Evolutionary conservation across 2,113 vertebrate genomes (phyloP).

Genomic region (Apodemus speciosus): DNA sequence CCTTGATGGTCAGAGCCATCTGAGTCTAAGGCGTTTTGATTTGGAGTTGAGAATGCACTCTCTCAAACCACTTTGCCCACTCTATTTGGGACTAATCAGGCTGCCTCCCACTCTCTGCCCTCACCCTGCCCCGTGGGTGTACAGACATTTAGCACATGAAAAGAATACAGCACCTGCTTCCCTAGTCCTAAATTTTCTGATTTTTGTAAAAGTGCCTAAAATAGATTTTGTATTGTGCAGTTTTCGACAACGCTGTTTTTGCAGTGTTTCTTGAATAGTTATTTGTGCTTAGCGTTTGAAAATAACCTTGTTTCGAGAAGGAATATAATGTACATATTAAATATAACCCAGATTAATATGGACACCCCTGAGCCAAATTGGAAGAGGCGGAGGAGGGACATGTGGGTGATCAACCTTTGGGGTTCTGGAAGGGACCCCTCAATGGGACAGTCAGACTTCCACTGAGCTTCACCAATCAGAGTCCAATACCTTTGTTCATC

Average conservation of each 20-base stretch:
- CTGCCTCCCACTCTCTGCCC: neutral
- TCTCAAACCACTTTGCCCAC: neutral
- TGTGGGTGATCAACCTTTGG: neutral
- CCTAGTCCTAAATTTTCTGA: neutral
- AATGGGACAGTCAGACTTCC: constrained; percentile 54
- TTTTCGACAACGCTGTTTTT: constrained; percentile 5
- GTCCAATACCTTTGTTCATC: constrained; percentile 67
- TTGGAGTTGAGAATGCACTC: neutral
- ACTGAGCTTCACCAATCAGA: constrained; percentile 53
- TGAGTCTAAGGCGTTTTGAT: neutral
- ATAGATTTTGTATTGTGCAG: neutral
- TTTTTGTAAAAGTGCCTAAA: constrained; percentile 50
- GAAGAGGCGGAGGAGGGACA: constrained; percentile 39
- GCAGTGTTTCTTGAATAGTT: constrained; percentile 56
- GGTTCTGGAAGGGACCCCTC: constrained; percentile 64
- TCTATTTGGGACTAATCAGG: no score
- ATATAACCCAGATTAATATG: constrained; percentile 47
- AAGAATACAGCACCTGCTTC: constrained; percentile 16
- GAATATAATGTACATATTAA: constrained; percentile 47
- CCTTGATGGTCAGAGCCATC: neutral
- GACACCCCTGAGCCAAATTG: neutral
- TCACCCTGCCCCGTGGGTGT: fast-evolving
- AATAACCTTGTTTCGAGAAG: constrained; percentile 25
- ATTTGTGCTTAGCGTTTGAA: constrained; percentile 45
- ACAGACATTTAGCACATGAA: neutral